A percentile compares a stretch with the other conserved stretches of the same genome.
These are phyloP conservation scores for Drosophila conformis DNA, from an alignment of 2,888 invertebrate genomes.

Conservation along the genomic window DNA sequence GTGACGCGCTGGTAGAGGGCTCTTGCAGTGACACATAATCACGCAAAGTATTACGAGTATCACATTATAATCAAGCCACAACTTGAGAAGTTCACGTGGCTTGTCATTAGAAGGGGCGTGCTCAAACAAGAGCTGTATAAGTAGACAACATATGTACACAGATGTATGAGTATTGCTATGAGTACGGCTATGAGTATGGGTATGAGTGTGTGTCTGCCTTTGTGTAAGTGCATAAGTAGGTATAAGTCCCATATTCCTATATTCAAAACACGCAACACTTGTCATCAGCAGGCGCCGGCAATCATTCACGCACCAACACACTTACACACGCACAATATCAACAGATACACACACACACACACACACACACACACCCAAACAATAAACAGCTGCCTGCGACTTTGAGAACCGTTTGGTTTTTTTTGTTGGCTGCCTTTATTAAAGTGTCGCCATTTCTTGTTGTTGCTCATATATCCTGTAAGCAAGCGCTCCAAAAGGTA, in stretches of 20 bases:
- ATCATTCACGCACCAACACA: conserved; percentile 62
- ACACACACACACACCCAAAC: conserved; percentile 23
- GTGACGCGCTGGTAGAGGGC: conserved; percentile 13
- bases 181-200: neutral
- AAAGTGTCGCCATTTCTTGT: conserved; percentile 43
- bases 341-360: conserved; percentile 6
- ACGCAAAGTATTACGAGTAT: conserved; percentile 32
- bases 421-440: conserved; percentile 44
- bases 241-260: conserved; percentile 55
- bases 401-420: conserved; percentile 30
- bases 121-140: conserved; percentile 25
- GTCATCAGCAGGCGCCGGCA: conserved; percentile 76
- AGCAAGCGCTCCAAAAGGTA: neutral
- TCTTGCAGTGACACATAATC: conserved; percentile 42
- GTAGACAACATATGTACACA: conserved; percentile 5
- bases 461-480: conserved; percentile 28
- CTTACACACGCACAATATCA: neutral
- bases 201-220: conserved; percentile 16
- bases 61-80: conserved; percentile 54
- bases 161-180: conserved; percentile 1
- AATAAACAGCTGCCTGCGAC: conserved; percentile 52
- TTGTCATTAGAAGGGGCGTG: conserved; percentile 61
- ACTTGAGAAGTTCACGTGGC: conserved; percentile 43
- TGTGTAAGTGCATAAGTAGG: conserved; percentile 21
- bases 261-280: conserved; percentile 80